These are phyloP conservation scores for Lepidochrysops patricia DNA, from an alignment of 2,888 invertebrate species.

Conservation along the genomic window DNA sequence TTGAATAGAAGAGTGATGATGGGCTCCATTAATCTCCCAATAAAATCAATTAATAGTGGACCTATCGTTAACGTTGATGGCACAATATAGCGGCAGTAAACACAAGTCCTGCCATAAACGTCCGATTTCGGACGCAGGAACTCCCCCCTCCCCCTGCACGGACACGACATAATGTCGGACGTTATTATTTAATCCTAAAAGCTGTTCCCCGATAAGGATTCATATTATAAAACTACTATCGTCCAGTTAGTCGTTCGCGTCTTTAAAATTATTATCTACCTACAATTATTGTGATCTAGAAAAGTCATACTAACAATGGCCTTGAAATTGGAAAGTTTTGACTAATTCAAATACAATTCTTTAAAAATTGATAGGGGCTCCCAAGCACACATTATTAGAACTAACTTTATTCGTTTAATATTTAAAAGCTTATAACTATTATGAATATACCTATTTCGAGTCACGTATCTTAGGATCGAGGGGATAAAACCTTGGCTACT, in stretches of 20 bases:
- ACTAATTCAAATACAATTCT: no score
- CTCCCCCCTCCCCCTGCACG: neutral
- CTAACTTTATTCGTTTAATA: neutral
- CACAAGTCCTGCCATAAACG: neutral
- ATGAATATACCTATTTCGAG: neutral
- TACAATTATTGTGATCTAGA: no score
- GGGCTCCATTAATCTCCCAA: neutral
- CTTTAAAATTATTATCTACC: no score
- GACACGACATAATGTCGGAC: neutral
- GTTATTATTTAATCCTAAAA: neutral
- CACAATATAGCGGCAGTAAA: slow-evolving; percentile 1
- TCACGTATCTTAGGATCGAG: neutral
- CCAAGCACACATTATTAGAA: neutral
- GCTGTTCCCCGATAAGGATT: neutral
- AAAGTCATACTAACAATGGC: no score
- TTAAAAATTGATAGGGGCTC: no score
- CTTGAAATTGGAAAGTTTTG: no score
- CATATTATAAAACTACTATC: neutral
- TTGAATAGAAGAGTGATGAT: neutral
- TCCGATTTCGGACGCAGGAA: neutral
- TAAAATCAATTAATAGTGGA: slow-evolving; percentile 1
- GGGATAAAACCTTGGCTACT: neutral
- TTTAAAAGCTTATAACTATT: neutral
- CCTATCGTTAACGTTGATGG: neutral
- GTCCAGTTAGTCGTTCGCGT: neutral